Conservation (phyloP, 2,888 invertebrate genomes). For the Lasioglossum lativentre region DNA sequence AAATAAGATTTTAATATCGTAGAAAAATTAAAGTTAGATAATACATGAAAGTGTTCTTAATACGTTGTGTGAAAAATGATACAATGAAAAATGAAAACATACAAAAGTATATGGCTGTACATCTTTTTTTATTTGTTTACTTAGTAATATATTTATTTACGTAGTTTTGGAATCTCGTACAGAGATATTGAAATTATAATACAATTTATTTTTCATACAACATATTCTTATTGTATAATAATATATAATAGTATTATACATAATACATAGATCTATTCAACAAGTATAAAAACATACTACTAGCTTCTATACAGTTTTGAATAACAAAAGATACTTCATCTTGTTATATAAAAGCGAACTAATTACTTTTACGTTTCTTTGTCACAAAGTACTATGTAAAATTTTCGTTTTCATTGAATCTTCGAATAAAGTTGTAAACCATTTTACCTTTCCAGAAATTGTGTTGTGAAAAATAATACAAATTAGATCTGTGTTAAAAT, state of each 20-base stretch:
- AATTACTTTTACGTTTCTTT: constrained; percentile 31
- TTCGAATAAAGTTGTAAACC: constrained; percentile 40
- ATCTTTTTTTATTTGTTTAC: background rate
- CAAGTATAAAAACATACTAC: constrained; percentile 28
- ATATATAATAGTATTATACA: constrained; percentile 40
- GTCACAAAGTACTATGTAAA: constrained; percentile 4
- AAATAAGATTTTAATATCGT: background rate
- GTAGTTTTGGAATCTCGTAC: constrained; percentile 1
- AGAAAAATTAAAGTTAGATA: background rate
- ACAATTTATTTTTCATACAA: constrained; percentile 69
- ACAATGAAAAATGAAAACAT: background rate
- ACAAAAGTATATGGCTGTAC: background rate
- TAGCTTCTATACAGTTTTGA: constrained; percentile 20
- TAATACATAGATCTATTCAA: constrained; percentile 1
- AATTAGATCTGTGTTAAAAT: constrained; percentile 20
- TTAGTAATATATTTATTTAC: constrained; percentile 19
- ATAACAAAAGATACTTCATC: constrained; percentile 6
- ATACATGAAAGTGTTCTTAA: background rate
- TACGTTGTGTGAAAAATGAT: constrained; percentile 3
- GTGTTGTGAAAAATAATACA: constrained; percentile 13
- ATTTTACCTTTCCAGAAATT: constrained; percentile 1
- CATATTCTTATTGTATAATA: constrained; percentile 72
- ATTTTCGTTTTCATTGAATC: background rate
- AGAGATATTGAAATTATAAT: constrained; percentile 68
- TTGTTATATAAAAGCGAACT: background rate